phyloP scores from a whole-genome alignment of 2,113 vertebrate genomes.

The Phrynocephalus versicolor region DNA sequence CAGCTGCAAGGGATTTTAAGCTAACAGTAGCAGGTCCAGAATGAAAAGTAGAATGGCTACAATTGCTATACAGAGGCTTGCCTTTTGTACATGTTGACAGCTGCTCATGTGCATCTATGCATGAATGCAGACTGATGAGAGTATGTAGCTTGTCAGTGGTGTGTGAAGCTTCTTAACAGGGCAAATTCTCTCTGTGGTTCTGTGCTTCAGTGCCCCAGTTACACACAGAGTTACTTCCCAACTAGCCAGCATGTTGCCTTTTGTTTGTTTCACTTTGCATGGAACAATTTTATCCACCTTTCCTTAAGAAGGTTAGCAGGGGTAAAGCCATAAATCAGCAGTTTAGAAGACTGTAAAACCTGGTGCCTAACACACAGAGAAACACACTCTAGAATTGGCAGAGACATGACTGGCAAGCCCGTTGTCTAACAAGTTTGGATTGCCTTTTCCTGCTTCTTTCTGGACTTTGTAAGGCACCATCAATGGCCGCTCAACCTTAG shows the following conservation, averaged over 20 bases:
- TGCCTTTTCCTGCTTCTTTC: too few species aligned
- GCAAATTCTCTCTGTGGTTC: not conserved
- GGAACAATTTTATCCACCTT: too few species aligned
- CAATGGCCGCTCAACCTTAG: too few species aligned
- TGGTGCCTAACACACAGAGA: too few species aligned
- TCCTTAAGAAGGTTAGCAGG: too few species aligned
- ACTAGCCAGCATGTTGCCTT: not conserved
- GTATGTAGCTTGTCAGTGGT: not conserved
- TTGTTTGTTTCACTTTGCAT: too few species aligned
- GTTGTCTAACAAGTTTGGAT: too few species aligned
- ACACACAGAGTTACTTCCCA: not conserved
- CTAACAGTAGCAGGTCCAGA: not conserved
- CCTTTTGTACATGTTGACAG: not conserved
- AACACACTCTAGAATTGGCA: too few species aligned
- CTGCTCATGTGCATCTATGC: not conserved
- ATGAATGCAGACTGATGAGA: not conserved
- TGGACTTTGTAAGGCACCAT: too few species aligned
- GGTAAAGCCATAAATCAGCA: too few species aligned
- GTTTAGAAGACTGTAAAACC: too few species aligned
- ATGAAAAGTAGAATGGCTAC: slow-evolving; percentile 4
- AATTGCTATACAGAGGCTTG: not conserved
- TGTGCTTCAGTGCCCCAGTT: not conserved
- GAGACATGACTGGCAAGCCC: too few species aligned
- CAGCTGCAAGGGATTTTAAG: not conserved
- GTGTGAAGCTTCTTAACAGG: not conserved